Conservation (phyloP, 1,140 invertebrate genomes). For the Neodiprion pinetum region DNA sequence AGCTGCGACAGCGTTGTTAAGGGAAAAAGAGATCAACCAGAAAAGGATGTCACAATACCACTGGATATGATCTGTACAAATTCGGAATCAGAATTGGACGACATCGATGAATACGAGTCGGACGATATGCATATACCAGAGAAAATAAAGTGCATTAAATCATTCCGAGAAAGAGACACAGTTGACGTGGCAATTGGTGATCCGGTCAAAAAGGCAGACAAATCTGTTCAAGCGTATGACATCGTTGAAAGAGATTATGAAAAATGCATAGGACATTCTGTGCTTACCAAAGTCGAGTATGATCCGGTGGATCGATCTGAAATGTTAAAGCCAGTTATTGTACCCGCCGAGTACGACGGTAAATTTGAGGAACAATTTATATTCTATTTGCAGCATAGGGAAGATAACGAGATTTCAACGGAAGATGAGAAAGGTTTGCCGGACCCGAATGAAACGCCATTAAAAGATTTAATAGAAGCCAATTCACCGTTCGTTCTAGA, state of each 20-base stretch:
- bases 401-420: slow-evolving; percentile 38
- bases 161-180: slow-evolving; percentile 24
- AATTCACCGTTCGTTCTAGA: slow-evolving; percentile 44
- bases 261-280: slow-evolving; percentile 46
- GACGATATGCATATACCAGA: slow-evolving; percentile 29
- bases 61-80: slow-evolving; percentile 57
- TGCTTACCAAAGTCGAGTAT: slow-evolving; percentile 36
- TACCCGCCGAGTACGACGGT: slow-evolving; percentile 35
- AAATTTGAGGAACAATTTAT: slow-evolving; percentile 54
- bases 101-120: slow-evolving; percentile 14
- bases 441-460: slow-evolving; percentile 40
- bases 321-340: slow-evolving; percentile 16
- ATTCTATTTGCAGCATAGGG: slow-evolving; percentile 47
- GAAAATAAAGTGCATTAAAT: slow-evolving; percentile 28
- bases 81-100: slow-evolving; percentile 43
- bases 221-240: slow-evolving; percentile 44
- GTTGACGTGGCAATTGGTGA: slow-evolving; percentile 35
- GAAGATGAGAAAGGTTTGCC: slow-evolving; percentile 36
- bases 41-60: slow-evolving; percentile 29
- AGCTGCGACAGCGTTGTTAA: background rate
- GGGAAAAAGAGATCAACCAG: slow-evolving; percentile 5
- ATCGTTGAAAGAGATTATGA: slow-evolving; percentile 46
- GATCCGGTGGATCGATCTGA: slow-evolving; percentile 24
- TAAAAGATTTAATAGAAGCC: slow-evolving; percentile 45
- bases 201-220: slow-evolving; percentile 22